Percentiles rank a stretch among this genome's conserved stretches.
These are phyloP conservation scores for Enteromius thamalakanensis DNA, from an alignment of 2,797 vertebrate species.

Conservation along the genomic window DNA sequence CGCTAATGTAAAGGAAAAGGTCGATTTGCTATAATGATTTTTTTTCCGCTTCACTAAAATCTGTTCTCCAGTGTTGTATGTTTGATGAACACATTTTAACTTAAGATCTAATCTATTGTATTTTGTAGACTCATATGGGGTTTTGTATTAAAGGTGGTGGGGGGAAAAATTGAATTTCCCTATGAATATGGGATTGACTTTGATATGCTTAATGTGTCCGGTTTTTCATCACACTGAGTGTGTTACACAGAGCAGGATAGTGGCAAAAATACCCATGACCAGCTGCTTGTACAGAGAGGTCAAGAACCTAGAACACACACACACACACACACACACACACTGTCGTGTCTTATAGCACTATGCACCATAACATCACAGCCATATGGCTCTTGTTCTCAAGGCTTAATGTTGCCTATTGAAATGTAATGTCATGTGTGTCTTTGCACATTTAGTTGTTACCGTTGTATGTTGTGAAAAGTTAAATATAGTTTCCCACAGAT, in stretches of 20 bases:
- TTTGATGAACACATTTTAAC: constrained; percentile 40
- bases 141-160: constrained; percentile 63
- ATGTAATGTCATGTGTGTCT: not conserved
- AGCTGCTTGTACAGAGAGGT: constrained; percentile 39
- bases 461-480: constrained; percentile 19
- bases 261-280: constrained; percentile 36
- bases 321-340: constrained; percentile 15
- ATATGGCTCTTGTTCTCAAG: constrained; percentile 26
- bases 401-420: not conserved
- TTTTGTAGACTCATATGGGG: constrained; percentile 65
- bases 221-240: constrained; percentile 37
- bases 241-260: not conserved
- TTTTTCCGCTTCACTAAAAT: constrained; percentile 13
- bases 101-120: constrained; percentile 62
- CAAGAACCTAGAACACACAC: constrained; percentile 16
- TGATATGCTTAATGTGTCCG: constrained; percentile 61
- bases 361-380: constrained; percentile 17
- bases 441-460: not conserved
- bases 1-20: not conserved
- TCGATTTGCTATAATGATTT: not conserved
- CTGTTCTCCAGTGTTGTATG: constrained; percentile 16
- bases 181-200: constrained; percentile 74
- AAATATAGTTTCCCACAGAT: not conserved
- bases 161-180: constrained; percentile 71
- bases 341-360: not conserved